phyloP scores from a whole-genome alignment of 2,113 vertebrate genomes.

The Tachysurus fulvidraco region DNA sequence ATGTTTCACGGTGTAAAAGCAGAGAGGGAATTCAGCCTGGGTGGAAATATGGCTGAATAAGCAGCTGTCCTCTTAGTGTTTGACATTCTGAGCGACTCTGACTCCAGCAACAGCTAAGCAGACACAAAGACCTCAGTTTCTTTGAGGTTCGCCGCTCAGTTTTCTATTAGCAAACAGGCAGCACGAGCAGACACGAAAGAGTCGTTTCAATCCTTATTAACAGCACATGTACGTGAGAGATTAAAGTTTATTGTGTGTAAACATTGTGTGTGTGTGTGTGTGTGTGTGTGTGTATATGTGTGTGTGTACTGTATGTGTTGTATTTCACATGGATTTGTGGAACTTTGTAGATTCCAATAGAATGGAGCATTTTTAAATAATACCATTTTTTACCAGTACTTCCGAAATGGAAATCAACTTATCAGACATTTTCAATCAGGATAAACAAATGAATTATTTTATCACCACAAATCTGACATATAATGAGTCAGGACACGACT shows the following conservation, averaged over 20 bases:
- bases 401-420: too few species aligned
- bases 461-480: too few species aligned
- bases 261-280: not conserved
- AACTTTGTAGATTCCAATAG: not conserved
- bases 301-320: not conserved
- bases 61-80: slow-evolving; percentile 55
- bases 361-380: not conserved
- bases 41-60: not conserved
- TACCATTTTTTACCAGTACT: too few species aligned
- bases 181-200: not conserved
- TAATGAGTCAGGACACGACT: too few species aligned
- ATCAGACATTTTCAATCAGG: too few species aligned
- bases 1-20: not conserved
- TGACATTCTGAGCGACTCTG: slow-evolving; percentile 68
- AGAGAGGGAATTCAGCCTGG: not conserved
- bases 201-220: slow-evolving; percentile 8
- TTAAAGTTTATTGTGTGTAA: not conserved
- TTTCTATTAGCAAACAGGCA: slow-evolving; percentile 56
- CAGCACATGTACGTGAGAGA: slow-evolving; percentile 15
- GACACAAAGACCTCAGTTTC: slow-evolving; percentile 70
- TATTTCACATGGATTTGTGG: not conserved
- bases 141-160: slow-evolving; percentile 60
- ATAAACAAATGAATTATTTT: too few species aligned
- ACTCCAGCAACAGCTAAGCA: slow-evolving; percentile 62
- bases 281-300: not conserved